Base-by-base conservation (phyloP, 2,113 vertebrate genomes). In the Cygnus buccinator region DNA sequence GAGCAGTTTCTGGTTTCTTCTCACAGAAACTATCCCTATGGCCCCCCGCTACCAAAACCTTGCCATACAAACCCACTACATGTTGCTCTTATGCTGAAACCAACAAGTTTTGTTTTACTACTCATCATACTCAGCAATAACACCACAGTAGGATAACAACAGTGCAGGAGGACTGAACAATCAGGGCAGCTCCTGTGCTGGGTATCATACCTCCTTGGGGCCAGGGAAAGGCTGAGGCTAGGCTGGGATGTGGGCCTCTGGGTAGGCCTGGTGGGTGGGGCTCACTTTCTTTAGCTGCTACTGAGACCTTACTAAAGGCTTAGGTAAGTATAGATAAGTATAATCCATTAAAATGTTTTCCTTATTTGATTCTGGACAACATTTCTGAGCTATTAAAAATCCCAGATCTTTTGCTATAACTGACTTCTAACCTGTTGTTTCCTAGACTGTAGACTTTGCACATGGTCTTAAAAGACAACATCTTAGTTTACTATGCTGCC, bases 121-220 rank as follows among this genome's bases (percentile, higher is more conserved):
- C 62, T 48, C 9, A 44, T 76, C 68, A 39, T 44, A 33, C 18
- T 73, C 17, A 10, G 6, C 50, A 74, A 80, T 25, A 80, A 52
- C 10, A 48, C 44, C 31, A 16, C 54, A 70, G 7, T 19, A 54
- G 19, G 33, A 31, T 58, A 58, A 39, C 3, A 21, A 1, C 8
- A 43, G 8, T 4, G 3, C 4, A 10, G 25, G 23, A 55, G 16
- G 19, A 37, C 31, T 74, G 22, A 63, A 25, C 10, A 16, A 39
- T 63, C 23, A 76, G 15, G 17, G 17, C 23, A 81, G 11, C 12
- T 54, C 8, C 6, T 57, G 13, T 6, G 29, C 13, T 2, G 1
- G 33, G 0, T 9, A n/a, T 14, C 0, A 2, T 31, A 5, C 23
- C 8, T 65, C 28, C 7, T 4, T 43, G 28, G 26, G 43, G 1